phyloP scores from a whole-genome alignment of 1,140 invertebrate species.

The Drosophila parvula region DNA sequence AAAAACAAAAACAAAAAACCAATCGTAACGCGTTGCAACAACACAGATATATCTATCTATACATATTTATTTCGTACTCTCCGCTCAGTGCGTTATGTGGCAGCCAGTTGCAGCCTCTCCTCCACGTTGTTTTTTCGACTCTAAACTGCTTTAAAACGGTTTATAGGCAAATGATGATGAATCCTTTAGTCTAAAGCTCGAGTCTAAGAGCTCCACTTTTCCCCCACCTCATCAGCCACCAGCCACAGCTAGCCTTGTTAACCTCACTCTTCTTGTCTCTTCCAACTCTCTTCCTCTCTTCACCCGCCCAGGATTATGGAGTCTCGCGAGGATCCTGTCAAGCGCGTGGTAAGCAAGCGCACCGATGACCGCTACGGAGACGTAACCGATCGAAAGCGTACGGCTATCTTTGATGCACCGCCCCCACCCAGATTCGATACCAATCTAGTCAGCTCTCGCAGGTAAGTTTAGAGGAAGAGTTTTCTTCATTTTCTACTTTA shows the following conservation, averaged over 20 bases:
- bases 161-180: slow-evolving; percentile 47
- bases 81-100: slow-evolving; percentile 68
- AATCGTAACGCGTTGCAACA: slow-evolving; percentile 50
- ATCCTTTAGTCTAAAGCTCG: slow-evolving; percentile 43
- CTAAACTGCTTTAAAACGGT: slow-evolving; percentile 41
- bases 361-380: slow-evolving; percentile 81
- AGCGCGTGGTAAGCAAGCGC: slow-evolving; percentile 83
- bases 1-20: slow-evolving; percentile 53
- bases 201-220: slow-evolving; percentile 11
- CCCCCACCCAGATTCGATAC: slow-evolving; percentile 82
- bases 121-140: slow-evolving; percentile 73
- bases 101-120: slow-evolving; percentile 23
- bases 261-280: slow-evolving; percentile 40
- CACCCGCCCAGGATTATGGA: slow-evolving; percentile 74
- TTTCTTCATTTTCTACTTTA: too few species aligned
- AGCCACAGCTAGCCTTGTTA: slow-evolving; percentile 14
- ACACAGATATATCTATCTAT: slow-evolving; percentile 64
- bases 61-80: slow-evolving; percentile 47
- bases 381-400: slow-evolving; percentile 83
- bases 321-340: slow-evolving; percentile 84
- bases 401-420: slow-evolving; percentile 84
- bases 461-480: slow-evolving; percentile 38
- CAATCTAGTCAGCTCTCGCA: slow-evolving; percentile 71
- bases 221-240: neutral
- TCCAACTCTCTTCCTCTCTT: slow-evolving; percentile 61